Base-by-base conservation (phyloP, 2,113 vertebrate genomes). In the Indicator indicator region DNA sequence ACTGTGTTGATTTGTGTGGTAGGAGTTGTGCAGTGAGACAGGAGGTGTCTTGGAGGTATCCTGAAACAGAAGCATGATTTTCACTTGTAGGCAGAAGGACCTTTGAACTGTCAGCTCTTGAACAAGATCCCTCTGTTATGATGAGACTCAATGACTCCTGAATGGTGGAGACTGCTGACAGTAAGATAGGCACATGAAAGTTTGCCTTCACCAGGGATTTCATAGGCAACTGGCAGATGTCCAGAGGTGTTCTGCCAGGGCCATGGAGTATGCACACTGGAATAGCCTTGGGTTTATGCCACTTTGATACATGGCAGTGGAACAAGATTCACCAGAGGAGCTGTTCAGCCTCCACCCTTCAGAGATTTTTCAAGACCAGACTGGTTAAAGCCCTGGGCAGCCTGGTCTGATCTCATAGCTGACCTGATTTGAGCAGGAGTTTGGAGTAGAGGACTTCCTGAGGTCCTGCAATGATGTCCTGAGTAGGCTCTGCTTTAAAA, bases 221-320 rank as follows among this genome's bases (percentile, higher is more conserved):
- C 18, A 1, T 9, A 26, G 50, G 44, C 62, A 73, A 7, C 33
- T 71, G 81, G 80, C 72, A 67, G 52, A 16, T 28, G 42, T n/a
- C 71, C 56, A 93, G 79, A 16, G 28, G 46, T 52, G 33, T 44
- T 74, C 75, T 70, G 17, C 33, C 19, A 26, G 67, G 40, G 63
- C 67, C 33, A 8, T 12, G 7, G 21, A 40, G 68, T 30, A 40
- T 62, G 33, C n/a, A 28, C 11, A 2, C 1, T n/a, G 71, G 50
- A 14, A 30, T 5, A 64, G 20, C 21, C 15, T 20, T 33, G 75
- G 38, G 32, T 33, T 60, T 20, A 5, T 64, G 79, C 70, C 79
- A 44, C 0, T 55, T 69, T 11, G 5, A 7, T 12, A 9, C 0
- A 0, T 63, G 59, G 19, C 42, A 55, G 21, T 19, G 23, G 70